Evolutionary conservation across 2,797 vertebrate genomes (phyloP).

Genomic region (Iguana delicatissima): DNA sequence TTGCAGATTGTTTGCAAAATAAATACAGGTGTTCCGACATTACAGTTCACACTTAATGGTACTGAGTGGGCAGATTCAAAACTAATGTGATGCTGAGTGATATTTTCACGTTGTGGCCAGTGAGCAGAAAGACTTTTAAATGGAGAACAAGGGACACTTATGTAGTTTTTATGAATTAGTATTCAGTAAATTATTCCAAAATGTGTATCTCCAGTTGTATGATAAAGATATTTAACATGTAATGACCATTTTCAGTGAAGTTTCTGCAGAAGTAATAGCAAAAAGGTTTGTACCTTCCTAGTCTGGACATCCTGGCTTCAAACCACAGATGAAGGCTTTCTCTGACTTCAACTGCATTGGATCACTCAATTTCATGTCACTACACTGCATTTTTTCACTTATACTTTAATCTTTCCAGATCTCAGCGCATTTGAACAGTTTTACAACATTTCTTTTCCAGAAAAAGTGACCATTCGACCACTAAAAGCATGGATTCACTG

Average conservation of each 20-base stretch:
- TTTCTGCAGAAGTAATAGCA: not conserved
- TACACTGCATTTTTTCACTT: not conserved
- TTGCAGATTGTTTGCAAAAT: not conserved
- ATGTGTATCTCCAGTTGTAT: not conserved
- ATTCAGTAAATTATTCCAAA: not conserved
- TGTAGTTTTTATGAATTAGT: not conserved
- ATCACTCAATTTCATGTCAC: not conserved
- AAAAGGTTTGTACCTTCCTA: not conserved
- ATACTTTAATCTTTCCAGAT: conserved; percentile 34
- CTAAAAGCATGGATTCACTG: conserved; percentile 98
- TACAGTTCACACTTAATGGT: not conserved
- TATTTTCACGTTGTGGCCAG: not conserved
- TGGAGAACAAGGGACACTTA: not conserved
- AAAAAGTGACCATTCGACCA: conserved; percentile 92
- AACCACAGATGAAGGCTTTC: not conserved
- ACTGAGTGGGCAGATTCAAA: not conserved
- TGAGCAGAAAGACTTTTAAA: not conserved
- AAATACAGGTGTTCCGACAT: not conserved
- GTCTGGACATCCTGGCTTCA: not conserved
- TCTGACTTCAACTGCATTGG: not conserved
- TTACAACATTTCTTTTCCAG: conserved; percentile 78
- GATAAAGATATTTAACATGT: not conserved
- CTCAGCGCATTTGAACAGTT: conserved; percentile 41
- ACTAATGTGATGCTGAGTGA: not conserved
- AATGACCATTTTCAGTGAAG: not conserved